phyloP scores from a whole-genome alignment of 2,888 invertebrate genomes.

The Orchesellides sinensis region DNA sequence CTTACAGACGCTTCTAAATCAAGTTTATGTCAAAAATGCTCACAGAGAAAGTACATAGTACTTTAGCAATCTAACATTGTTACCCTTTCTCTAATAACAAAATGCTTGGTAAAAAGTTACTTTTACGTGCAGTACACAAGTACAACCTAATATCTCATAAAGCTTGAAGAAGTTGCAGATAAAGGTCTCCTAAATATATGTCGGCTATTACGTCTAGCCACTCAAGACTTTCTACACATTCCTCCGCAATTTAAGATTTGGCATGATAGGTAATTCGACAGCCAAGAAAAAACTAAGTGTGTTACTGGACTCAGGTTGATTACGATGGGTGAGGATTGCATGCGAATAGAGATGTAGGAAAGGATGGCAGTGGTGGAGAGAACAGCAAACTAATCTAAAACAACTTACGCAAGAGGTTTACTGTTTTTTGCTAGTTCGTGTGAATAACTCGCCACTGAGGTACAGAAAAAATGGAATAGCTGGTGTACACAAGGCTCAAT shows the following conservation, averaged over 20 bases:
- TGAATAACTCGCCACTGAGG: too few species aligned
- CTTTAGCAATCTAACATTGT: not conserved
- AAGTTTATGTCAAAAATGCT: not conserved
- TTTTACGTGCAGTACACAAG: not conserved
- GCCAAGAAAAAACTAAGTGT: constrained; percentile 23
- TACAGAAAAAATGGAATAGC: too few species aligned
- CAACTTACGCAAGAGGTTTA: constrained; percentile 1
- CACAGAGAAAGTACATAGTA: constrained; percentile 10
- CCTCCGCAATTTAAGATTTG: constrained; percentile 49
- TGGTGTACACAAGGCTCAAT: too few species aligned
- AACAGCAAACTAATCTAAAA: constrained; percentile 21
- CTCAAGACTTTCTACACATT: constrained; percentile 39
- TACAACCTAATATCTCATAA: constrained; percentile 31
- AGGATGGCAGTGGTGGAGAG: not conserved
- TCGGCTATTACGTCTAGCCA: constrained; percentile 27
- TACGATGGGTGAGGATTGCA: not conserved
- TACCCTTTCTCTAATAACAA: constrained; percentile 4
- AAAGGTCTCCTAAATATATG: constrained; percentile 40
- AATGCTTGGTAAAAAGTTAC: constrained; percentile 8
- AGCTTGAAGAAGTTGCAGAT: constrained; percentile 28
- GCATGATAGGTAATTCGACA: constrained; percentile 25
- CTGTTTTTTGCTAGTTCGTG: not conserved
- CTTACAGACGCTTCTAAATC: not conserved
- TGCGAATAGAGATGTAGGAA: not conserved
- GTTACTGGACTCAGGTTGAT: not conserved